Base-by-base conservation (phyloP, 2,113 vertebrate species). In the Elephas maximus region DNA sequence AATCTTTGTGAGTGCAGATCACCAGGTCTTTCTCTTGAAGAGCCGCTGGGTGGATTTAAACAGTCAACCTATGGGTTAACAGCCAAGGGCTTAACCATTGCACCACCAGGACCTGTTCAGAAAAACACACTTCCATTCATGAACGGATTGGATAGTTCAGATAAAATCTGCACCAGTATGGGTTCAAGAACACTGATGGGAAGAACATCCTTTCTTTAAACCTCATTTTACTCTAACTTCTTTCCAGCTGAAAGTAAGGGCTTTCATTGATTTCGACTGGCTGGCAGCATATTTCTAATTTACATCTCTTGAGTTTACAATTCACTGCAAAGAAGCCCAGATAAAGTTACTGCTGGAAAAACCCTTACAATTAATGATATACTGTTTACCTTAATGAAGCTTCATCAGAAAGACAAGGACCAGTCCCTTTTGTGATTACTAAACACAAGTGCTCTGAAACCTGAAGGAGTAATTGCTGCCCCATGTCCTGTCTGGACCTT, bases 201-300 rank as follows among this genome's bases (percentile, higher is more conserved):
- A 80, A 15, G 73, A 79, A 86, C 21, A 33, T 69, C 84, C 41
- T 30, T 94, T 71, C 30, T 92, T 88, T 82, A 37, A 41, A 44
- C 9, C 5, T 79, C 33, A 28, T 91, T 94, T 96, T 76, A 51
- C 89, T 82, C n/a, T 1, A 60, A 5, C 33, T 94, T 96, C 53
- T 83, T 95, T 65, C 28, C 62, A 91, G 44, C 48, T 53, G 45
- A 67, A 79, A 73, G 62, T 51, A 84, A 95, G 77, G 74, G 45
- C n/a, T 86, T 88, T 76, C 84, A 95, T 93, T 96, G 94, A 84
- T 96, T 95, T 96, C 92, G 84, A 92, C 81, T 82, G 88, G 4
- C 88, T 93, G 41, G 77, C 26, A 88, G 48, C 62, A 83, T 88
- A 92, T 85, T 96, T 97, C 94, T 95, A 82, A 96, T 96, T 98